Conservation (phyloP, 2,888 invertebrate species). For the Hypomecis atomaria region DNA sequence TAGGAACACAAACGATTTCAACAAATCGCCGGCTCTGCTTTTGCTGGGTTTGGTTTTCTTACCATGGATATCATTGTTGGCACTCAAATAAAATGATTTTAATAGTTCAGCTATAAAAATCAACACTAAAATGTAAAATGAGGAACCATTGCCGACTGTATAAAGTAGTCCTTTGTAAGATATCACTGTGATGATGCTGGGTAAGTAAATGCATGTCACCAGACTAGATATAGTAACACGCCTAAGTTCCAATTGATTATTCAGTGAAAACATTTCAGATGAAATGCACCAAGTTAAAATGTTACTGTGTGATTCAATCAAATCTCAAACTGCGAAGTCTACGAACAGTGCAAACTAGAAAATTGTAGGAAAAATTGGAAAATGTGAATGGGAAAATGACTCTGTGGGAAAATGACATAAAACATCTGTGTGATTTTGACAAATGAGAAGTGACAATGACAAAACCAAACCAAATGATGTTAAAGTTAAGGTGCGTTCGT, state of each 20-base stretch:
- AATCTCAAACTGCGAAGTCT: too few species aligned
- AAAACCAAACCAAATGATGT: too few species aligned
- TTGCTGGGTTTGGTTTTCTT: constrained; percentile 71
- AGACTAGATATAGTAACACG: constrained; percentile 80
- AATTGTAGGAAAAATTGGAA: too few species aligned
- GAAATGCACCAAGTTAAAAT: neutral
- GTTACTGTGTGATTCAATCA: too few species aligned
- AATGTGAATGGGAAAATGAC: too few species aligned
- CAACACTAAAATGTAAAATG: constrained; percentile 71
- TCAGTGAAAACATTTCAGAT: constrained; percentile 67
- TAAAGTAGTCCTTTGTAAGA: constrained; percentile 85
- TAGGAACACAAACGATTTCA: constrained; percentile 79
- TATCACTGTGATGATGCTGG: constrained; percentile 83
- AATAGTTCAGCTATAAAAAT: constrained; percentile 82
- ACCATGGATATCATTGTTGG: constrained; percentile 62
- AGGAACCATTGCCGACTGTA: constrained; percentile 84
- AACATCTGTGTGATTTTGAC: too few species aligned
- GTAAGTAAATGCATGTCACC: constrained; percentile 86
- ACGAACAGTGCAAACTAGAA: too few species aligned
- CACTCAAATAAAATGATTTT: constrained; percentile 78
- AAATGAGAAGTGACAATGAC: too few species aligned
- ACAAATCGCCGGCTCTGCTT: constrained; percentile 74
- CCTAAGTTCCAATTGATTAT: constrained; percentile 71
- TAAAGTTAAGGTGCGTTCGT: too few species aligned
- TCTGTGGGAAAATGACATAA: too few species aligned